Base-by-base conservation (phyloP, 2,113 vertebrate genomes). In the Syngnathus scovelli region DNA sequence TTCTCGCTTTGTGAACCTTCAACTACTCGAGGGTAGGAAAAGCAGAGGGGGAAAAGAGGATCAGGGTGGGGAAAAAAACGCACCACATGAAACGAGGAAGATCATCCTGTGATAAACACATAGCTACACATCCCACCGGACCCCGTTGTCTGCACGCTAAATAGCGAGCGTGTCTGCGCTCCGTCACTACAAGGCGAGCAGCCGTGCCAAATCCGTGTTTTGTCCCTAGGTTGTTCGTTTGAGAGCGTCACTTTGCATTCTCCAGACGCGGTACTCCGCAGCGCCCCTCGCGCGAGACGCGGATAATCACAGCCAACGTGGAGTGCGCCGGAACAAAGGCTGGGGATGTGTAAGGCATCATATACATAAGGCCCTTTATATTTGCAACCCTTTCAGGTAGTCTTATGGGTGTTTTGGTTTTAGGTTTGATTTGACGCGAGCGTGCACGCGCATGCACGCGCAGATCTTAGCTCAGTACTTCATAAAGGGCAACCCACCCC, bases 141-240 rank as follows among this genome's bases (percentile, higher is more conserved):
- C 88, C 85, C 55, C 75, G 64, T 61, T 77, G 85, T 84, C 86
- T 87, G 87, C 85, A 83, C 62, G 85, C 86, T 89, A 89, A 92
- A 90, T 72, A 37, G 83, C 78, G 75, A 84, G 73, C 86, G 78
- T 86, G 88, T 91, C 90, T 90, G 86, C 80, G 86, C 78, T 37
- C 74, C 76, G 70, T 68, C 81, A 89, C 88, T 91, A 91, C 91
- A 91, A 89, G 89, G 78, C 69, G 83, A 83, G 74, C 70, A 86
- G 72, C 83, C 73, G 18, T 77, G 60, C 75, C 79, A 81, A 88
- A 78, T 86, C 87, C 87, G 69, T 90, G 88, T 91, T 89, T 90
- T 92, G 89, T 92, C 90, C 89, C 90, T 87, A 86, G 90, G 89
- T 91, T 89, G 89, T 90, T 83, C 87, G 74, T 89, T 90, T 89